phyloP scores from a whole-genome alignment of 37 sponge, comb jelly and placozoan genomes.

The Axinella damicornis region DNA sequence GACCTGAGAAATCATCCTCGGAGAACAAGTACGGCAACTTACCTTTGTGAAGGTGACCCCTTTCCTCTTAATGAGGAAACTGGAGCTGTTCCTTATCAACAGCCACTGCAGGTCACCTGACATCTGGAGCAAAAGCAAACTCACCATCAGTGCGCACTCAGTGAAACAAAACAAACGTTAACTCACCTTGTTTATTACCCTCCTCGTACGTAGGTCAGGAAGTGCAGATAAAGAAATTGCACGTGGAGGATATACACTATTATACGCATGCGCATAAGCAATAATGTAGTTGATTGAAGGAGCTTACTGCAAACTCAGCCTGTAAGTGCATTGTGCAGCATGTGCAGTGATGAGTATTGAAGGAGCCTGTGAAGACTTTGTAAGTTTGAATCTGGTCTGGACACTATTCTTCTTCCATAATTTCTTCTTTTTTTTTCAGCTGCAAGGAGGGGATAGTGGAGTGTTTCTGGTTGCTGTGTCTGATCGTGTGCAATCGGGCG shows the following conservation, averaged over 20 bases:
- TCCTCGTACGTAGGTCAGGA: too few relatives aligned
- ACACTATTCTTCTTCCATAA: neutral
- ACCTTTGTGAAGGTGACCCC: slow-evolving; percentile 68
- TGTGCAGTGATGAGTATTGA: neutral
- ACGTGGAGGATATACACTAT: neutral
- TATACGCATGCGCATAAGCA: slow-evolving; percentile 24
- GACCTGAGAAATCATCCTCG: too few relatives aligned
- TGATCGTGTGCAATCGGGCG: neutral
- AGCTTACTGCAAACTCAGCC: neutral
- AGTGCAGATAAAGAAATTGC: neutral
- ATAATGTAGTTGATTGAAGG: neutral
- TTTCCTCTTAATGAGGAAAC: slow-evolving; percentile 68
- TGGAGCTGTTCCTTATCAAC: slow-evolving; percentile 70
- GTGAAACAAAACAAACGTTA: neutral
- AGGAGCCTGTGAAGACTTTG: slow-evolving; percentile 14
- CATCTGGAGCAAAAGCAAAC: slow-evolving; percentile 6
- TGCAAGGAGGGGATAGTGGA: slow-evolving; percentile 23
- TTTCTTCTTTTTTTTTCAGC: neutral
- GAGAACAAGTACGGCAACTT: too few relatives aligned
- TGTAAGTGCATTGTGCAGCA: too few relatives aligned
- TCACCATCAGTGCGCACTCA: neutral
- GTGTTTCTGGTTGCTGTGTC: slow-evolving; percentile 30
- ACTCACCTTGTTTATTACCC: too few relatives aligned
- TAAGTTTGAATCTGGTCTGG: neutral
- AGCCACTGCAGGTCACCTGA: slow-evolving; percentile 84